These are phyloP conservation scores for Aramus guarauna DNA, from an alignment of 2,113 vertebrate species.

Conservation along the genomic window DNA sequence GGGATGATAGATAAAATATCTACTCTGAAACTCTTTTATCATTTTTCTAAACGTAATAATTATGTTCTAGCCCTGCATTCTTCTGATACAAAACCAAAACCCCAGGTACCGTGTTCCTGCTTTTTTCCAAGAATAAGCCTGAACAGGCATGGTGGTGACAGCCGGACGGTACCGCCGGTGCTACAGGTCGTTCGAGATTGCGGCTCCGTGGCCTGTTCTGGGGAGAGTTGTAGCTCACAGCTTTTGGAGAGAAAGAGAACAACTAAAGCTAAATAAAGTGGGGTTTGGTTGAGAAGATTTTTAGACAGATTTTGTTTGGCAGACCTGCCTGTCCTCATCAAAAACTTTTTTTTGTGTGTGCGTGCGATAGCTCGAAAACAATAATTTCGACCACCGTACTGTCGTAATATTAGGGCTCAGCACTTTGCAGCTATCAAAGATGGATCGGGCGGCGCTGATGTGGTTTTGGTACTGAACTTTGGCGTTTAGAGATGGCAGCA, in stretches of 20 bases:
- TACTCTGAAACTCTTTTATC: neutral
- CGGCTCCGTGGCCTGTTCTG: neutral
- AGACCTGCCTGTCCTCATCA: neutral
- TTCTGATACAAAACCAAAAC: neutral
- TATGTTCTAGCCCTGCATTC: neutral
- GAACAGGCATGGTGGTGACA: neutral
- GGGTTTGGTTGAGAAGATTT: neutral
- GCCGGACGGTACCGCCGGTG: neutral
- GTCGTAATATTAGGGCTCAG: neutral
- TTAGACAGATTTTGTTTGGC: neutral
- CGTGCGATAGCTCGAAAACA: neutral
- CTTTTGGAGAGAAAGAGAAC: neutral
- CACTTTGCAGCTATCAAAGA: neutral
- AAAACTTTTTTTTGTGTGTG: neutral
- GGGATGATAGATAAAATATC: neutral
- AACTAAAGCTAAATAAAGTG: neutral
- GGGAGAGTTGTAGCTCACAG: neutral
- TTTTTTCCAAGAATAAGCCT: neutral
- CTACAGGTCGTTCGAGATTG: neutral
- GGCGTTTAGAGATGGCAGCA: neutral
- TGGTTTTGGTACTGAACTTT: neutral
- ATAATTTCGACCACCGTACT: neutral
- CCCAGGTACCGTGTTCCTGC: neutral
- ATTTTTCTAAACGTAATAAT: slow-evolving; percentile 34
- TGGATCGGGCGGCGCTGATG: neutral